Evolutionary conservation across 2,113 vertebrate genomes (phyloP).

Genomic region (Phyllostomus hastatus): DNA sequence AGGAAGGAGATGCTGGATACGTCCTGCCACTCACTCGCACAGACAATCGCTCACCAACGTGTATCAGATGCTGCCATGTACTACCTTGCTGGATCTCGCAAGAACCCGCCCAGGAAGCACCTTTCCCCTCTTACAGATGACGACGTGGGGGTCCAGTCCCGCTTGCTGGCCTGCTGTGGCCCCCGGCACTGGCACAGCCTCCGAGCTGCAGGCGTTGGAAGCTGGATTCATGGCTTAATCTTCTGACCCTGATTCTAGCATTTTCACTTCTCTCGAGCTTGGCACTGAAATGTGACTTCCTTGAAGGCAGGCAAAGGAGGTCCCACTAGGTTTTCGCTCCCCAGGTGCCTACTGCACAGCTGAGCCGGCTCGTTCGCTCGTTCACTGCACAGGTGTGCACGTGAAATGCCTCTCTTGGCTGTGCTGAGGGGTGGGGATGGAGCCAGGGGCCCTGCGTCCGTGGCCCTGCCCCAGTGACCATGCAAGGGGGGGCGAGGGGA

Average conservation of each 20-base stretch:
- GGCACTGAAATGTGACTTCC: background rate
- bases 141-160: background rate
- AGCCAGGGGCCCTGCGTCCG: background rate
- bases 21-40: background rate
- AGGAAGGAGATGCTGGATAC: background rate
- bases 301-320: background rate
- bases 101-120: background rate
- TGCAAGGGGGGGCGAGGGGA: background rate
- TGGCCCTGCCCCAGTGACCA: background rate
- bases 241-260: background rate
- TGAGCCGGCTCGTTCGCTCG: background rate
- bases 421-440: no score
- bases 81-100: no score
- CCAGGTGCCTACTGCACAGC: background rate
- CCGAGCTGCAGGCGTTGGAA: background rate
- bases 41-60: background rate
- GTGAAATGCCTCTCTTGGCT: background rate
- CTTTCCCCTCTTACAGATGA: background rate
- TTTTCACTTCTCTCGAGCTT: background rate
- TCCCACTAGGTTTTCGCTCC: background rate
- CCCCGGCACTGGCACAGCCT: background rate
- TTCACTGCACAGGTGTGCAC: no score
- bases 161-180: background rate
- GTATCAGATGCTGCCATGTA: background rate
- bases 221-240: rapidly evolving